These are phyloP conservation scores for Heterodera schachtii DNA, from an alignment of 1,140 invertebrate species.

Conservation along the genomic window DNA sequence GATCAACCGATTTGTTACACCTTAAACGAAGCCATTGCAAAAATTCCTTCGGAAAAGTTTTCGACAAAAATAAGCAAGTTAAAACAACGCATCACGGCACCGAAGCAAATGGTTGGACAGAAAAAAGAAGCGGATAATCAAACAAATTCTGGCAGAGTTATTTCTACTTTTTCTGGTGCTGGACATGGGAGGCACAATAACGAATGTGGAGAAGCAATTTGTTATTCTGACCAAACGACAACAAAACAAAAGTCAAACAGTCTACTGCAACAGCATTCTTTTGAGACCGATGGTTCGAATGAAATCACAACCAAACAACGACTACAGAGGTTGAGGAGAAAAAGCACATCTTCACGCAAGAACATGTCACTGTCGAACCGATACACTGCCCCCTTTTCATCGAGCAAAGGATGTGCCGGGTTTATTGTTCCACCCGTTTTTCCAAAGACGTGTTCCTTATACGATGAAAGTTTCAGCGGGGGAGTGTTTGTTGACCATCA, in stretches of 20 bases:
- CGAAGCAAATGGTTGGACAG: neutral
- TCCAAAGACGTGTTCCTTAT: constrained; percentile 40
- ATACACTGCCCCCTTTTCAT: constrained; percentile 7
- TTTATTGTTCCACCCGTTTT: constrained; percentile 40
- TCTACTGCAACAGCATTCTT: neutral
- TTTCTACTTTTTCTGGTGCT: neutral
- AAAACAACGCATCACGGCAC: neutral
- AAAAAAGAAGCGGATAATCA: neutral
- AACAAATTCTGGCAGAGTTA: neutral
- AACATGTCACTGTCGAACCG: neutral
- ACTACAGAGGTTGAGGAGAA: neutral
- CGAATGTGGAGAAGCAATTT: neutral
- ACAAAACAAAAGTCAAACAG: neutral
- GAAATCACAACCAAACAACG: neutral
- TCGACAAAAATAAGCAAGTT: neutral
- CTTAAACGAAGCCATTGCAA: neutral
- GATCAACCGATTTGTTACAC: neutral
- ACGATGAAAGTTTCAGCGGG: constrained; percentile 33
- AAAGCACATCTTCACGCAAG: neutral
- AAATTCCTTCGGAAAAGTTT: neutral
- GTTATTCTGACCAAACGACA: neutral
- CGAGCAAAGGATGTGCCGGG: neutral
- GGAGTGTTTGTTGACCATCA: constrained; percentile 26
- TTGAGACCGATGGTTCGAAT: neutral
- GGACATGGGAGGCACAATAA: neutral